phyloP scores from a whole-genome alignment of 2,888 invertebrate genomes.

The Notocelia uddmanniana region DNA sequence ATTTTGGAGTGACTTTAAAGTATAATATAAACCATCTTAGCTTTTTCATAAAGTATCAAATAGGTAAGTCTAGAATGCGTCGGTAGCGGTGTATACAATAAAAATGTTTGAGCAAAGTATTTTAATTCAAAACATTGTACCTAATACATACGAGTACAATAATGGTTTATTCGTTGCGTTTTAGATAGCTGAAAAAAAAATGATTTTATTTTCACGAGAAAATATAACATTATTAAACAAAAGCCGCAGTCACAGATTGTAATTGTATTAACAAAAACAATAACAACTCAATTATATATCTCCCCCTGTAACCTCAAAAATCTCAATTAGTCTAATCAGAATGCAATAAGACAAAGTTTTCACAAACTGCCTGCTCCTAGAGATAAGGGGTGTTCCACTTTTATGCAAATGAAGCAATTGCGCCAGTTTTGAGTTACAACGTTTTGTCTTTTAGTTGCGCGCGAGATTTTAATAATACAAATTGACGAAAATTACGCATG shows the following conservation, averaged over 20 bases:
- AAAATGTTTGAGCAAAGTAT: background rate
- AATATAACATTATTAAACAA: background rate
- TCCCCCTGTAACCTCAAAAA: slow-evolving; percentile 64
- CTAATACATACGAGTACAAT: too few species aligned
- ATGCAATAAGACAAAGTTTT: slow-evolving; percentile 81
- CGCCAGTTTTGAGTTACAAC: slow-evolving; percentile 64
- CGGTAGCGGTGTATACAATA: background rate
- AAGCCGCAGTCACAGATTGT: background rate
- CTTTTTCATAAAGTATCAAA: background rate
- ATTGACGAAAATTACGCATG: background rate
- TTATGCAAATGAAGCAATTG: slow-evolving; percentile 76
- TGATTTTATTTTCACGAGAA: background rate
- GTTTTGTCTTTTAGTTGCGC: slow-evolving; percentile 47
- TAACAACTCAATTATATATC: slow-evolving; percentile 31
- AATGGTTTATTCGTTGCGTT: background rate
- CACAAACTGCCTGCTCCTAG: slow-evolving; percentile 75
- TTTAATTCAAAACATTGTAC: too few species aligned
- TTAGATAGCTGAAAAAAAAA: background rate
- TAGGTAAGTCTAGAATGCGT: background rate
- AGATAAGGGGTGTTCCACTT: slow-evolving; percentile 80
- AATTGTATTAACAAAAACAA: slow-evolving; percentile 25
- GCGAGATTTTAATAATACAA: slow-evolving; percentile 31
- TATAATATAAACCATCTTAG: background rate
- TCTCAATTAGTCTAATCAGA: slow-evolving; percentile 76
- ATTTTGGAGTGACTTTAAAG: too few species aligned